phyloP scores from a whole-genome alignment of 2,888 invertebrate species.

The Lumbricus terrestris region DNA sequence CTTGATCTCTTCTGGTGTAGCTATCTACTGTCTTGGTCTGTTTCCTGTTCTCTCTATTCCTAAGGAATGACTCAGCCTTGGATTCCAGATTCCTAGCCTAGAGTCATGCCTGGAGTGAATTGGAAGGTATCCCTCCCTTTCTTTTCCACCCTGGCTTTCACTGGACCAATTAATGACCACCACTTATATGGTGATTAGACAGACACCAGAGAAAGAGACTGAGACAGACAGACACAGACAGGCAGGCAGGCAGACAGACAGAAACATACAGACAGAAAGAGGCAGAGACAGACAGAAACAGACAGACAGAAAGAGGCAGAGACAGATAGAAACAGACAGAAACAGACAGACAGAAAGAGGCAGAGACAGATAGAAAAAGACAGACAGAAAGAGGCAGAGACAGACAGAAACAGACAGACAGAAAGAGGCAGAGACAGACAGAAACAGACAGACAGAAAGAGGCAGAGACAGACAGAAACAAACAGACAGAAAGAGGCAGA shows the following conservation, averaged over 20 bases:
- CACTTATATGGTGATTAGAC: background rate
- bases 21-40: background rate
- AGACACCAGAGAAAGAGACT: background rate
- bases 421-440: too few species aligned
- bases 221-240: too few species aligned
- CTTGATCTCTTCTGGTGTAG: background rate
- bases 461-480: background rate
- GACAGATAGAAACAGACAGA: background rate
- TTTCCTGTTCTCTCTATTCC: background rate
- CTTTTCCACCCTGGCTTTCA: background rate
- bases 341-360: too few species aligned
- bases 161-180: background rate
- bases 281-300: background rate
- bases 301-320: too few species aligned
- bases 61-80: background rate
- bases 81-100: background rate
- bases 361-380: background rate
- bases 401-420: too few species aligned
- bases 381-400: background rate
- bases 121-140: background rate
- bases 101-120: background rate
- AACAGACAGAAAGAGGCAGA: too few species aligned
- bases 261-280: background rate
- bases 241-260: too few species aligned
- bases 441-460: background rate